These are phyloP conservation scores for Deroptyus accipitrinus DNA, from an alignment of 2,113 vertebrate species.

Conservation along the genomic window DNA sequence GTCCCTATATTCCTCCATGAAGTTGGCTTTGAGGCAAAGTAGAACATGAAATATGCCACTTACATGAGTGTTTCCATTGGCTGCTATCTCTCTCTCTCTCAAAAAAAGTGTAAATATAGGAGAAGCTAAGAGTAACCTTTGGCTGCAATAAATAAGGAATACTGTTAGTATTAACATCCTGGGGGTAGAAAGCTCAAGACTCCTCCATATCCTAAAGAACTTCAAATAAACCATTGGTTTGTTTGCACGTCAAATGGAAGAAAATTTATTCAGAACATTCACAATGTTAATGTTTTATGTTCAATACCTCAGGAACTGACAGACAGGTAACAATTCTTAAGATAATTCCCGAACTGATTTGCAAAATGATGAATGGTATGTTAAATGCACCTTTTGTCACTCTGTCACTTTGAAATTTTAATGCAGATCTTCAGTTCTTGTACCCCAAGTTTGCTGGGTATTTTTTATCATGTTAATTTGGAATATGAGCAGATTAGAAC, in stretches of 20 bases:
- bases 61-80: neutral
- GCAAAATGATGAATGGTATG: neutral
- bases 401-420: neutral
- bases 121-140: neutral
- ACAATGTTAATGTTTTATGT: neutral
- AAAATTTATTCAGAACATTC: neutral
- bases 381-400: neutral
- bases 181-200: neutral
- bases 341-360: neutral
- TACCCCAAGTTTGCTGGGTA: neutral
- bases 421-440: rapidly evolving
- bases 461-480: neutral
- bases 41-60: neutral
- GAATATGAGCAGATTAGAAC: neutral
- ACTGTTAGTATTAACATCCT: neutral
- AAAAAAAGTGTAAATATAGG: neutral
- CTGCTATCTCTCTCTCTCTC: neutral
- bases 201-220: neutral
- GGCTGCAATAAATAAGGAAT: neutral
- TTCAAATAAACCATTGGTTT: neutral
- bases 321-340: neutral
- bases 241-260: neutral
- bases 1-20: neutral
- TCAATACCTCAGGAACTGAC: neutral
- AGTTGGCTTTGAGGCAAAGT: neutral